Percentiles rank a stretch among this genome's conserved stretches.
phyloP scores from a whole-genome alignment of 2,888 invertebrate species.

The Drosophila crucigera region DNA sequence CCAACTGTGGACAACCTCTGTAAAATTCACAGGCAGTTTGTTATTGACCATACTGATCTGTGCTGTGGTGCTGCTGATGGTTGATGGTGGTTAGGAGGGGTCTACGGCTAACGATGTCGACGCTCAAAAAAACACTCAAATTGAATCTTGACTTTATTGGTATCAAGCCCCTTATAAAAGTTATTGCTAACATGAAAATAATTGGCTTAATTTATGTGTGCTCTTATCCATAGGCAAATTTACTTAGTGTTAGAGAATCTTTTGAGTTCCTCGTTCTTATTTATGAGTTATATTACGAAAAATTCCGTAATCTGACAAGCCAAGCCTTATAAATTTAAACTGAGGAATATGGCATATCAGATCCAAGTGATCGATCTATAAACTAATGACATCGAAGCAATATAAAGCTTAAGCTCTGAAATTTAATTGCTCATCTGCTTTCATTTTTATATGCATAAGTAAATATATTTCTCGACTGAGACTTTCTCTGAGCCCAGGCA shows the following conservation, averaged over 20 bases:
- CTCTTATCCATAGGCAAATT: conserved; percentile 44
- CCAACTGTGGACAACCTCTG: conserved; percentile 39
- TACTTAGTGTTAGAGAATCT: conserved; percentile 11
- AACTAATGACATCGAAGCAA: background rate
- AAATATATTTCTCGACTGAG: background rate
- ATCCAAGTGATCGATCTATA: background rate
- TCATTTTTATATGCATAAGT: background rate
- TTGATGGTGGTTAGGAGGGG: conserved; percentile 12
- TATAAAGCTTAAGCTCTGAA: background rate
- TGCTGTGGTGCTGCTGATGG: conserved; percentile 1
- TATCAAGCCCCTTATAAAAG: conserved; percentile 54
- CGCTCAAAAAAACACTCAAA: conserved; percentile 59
- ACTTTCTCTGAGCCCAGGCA: background rate
- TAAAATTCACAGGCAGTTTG: conserved; percentile 32
- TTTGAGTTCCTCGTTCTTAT: conserved; percentile 6
- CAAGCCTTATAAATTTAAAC: background rate
- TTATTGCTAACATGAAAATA: conserved; percentile 68
- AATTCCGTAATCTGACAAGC: background rate
- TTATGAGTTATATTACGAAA: conserved; percentile 35
- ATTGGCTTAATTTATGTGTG: conserved; percentile 68
- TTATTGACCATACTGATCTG: conserved; percentile 29
- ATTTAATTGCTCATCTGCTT: background rate
- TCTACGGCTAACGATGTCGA: conserved; percentile 15
- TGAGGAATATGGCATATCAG: background rate
- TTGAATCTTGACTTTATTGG: conserved; percentile 76